A percentile compares a stretch with the other conserved stretches of the same genome.
Evolutionary conservation across 2,113 vertebrate species (phyloP).

Genomic region (Anarhynchus alexandrinus): DNA sequence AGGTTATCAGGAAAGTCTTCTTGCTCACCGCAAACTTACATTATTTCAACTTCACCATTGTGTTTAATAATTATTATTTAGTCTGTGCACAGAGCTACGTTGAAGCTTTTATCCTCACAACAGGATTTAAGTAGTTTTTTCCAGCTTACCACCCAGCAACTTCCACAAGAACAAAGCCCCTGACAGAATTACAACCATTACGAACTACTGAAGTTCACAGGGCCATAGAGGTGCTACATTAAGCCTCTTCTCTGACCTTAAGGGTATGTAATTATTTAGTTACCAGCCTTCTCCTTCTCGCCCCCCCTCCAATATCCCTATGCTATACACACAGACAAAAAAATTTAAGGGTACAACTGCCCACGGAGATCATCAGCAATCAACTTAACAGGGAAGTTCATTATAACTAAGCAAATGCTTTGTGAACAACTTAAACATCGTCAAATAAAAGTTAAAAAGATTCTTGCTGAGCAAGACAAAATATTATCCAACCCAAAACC

Average conservation of each 20-base stretch:
- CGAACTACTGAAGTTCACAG: neutral
- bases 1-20: neutral
- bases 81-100: neutral
- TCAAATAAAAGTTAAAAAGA: neutral
- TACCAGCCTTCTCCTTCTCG: neutral
- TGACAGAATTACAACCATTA: rapidly evolving
- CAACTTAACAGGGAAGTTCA: neutral
- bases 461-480: neutral
- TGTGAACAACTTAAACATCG: neutral
- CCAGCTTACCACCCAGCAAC: neutral
- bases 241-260: no score
- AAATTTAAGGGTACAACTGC: neutral
- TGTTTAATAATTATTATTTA: neutral
- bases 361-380: neutral
- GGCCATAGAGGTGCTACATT: neutral
- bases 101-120: neutral
- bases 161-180: neutral
- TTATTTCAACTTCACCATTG: neutral
- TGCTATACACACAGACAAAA: rapidly evolving
- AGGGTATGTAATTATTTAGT: neutral
- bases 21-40: rapidly evolving
- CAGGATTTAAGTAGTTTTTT: neutral
- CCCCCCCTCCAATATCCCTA: neutral
- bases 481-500: neutral
- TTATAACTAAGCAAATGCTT: neutral